Conservation (phyloP, 1,140 invertebrate genomes). For the Mamestra configurata region DNA sequence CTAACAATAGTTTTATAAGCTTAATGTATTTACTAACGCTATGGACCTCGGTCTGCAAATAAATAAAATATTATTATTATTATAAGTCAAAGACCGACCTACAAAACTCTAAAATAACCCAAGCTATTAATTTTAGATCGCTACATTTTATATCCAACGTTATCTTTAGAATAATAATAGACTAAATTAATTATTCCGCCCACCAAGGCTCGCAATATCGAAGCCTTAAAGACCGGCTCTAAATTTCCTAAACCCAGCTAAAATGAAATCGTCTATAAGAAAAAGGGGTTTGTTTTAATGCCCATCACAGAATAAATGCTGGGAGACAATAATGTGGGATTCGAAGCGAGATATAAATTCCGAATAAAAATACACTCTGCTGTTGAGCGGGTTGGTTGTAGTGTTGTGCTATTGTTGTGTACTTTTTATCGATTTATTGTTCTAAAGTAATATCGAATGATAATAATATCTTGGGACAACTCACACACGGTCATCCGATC, state of each 20-base stretch:
- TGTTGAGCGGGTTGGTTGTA: conserved; percentile 33
- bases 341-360: conserved; percentile 86
- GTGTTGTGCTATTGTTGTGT: conserved; percentile 11
- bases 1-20: too few relatives aligned
- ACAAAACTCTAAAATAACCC: conserved; percentile 50
- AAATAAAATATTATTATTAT: too few relatives aligned
- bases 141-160: conserved; percentile 68
- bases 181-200: conserved; percentile 85
- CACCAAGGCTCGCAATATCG: conserved; percentile 69
- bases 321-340: conserved; percentile 87
- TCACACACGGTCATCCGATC: too few relatives aligned
- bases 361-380: conserved; percentile 81
- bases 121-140: conserved; percentile 32
- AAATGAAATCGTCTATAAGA: conserved; percentile 85
- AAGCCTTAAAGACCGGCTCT: conserved; percentile 78
- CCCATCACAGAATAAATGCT: conserved; percentile 87
- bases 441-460: too few relatives aligned
- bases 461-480: too few relatives aligned
- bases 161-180: conserved; percentile 83
- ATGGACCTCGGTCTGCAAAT: too few relatives aligned
- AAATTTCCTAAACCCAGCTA: conserved; percentile 87
- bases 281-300: conserved; percentile 88
- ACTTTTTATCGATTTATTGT: conserved; percentile 36
- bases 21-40: too few relatives aligned
- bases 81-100: not conserved